Conservation (phyloP, 2,888 invertebrate genomes). For the Phyto melanocephala region DNA sequence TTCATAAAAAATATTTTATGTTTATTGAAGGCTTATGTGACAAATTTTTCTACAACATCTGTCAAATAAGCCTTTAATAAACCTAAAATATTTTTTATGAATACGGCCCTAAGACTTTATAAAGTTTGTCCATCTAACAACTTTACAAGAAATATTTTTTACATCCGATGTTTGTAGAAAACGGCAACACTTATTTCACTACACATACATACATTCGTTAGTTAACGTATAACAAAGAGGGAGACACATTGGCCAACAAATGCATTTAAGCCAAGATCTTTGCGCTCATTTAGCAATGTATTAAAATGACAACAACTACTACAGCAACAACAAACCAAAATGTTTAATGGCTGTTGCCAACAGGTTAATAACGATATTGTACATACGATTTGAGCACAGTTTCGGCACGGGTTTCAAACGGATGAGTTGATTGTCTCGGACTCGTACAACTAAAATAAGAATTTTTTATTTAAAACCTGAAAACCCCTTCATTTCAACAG, state of each 20-base stretch:
- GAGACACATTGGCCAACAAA: constrained; percentile 18
- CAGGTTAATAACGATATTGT: constrained; percentile 73
- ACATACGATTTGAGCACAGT: constrained; percentile 72
- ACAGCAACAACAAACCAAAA: neutral
- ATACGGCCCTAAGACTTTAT: too few relatives aligned
- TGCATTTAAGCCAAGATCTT: constrained; percentile 61
- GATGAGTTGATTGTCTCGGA: constrained; percentile 71
- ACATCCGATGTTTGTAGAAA: too few relatives aligned
- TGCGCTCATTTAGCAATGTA: constrained; percentile 43
- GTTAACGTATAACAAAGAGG: constrained; percentile 5
- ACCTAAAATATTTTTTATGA: too few relatives aligned
- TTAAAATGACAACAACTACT: constrained; percentile 18
- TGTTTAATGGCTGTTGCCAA: constrained; percentile 52
- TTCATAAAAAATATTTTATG: too few relatives aligned
- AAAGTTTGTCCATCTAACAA: too few relatives aligned
- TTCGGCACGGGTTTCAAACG: constrained; percentile 72
- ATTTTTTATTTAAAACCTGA: constrained; percentile 49
- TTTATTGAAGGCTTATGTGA: too few relatives aligned
- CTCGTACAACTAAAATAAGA: constrained; percentile 20
- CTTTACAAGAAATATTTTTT: too few relatives aligned
- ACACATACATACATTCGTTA: too few relatives aligned
- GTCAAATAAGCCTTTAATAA: too few relatives aligned
- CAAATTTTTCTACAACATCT: too few relatives aligned
- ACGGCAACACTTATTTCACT: too few relatives aligned
- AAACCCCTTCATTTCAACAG: constrained; percentile 36